Evolutionary conservation across 2,888 invertebrate genomes (phyloP).

Genomic region (Sthenelais limicola): DNA sequence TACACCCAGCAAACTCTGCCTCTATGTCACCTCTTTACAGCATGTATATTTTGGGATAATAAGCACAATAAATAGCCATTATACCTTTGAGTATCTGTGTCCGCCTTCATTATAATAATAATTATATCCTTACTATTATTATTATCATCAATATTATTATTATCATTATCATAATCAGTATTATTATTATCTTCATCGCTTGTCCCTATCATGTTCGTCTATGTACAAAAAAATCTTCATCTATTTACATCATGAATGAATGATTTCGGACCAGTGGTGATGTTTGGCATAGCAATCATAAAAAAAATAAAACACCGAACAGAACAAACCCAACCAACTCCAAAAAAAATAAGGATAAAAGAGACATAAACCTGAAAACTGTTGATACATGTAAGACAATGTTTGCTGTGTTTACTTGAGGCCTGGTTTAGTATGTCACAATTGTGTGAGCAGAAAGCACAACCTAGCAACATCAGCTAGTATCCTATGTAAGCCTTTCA

Average conservation of each 20-base stretch:
- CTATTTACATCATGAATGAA: constrained; percentile 29
- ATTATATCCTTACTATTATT: not conserved
- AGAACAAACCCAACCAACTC: constrained; percentile 26
- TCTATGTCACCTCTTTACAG: not conserved
- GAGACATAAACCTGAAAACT: too few species aligned
- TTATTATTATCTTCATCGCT: constrained; percentile 16
- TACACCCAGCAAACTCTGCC: too few species aligned
- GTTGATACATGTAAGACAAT: too few species aligned
- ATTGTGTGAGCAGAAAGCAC: too few species aligned
- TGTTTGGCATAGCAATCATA: constrained; percentile 39
- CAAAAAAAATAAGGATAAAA: not conserved
- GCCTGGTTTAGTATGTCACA: too few species aligned
- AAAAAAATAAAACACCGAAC: constrained; percentile 33
- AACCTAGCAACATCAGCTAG: too few species aligned
- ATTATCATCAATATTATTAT: not conserved
- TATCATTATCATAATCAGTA: not conserved
- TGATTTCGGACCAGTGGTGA: not conserved
- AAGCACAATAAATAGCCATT: constrained; percentile 27
- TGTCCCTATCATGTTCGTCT: constrained; percentile 14
- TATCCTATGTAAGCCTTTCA: too few species aligned
- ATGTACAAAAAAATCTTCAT: constrained; percentile 20
- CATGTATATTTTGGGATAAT: not conserved
- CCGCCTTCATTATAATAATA: not conserved
- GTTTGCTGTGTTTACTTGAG: too few species aligned
- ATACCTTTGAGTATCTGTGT: constrained; percentile 26